Evolutionary conservation across 2,888 invertebrate genomes (phyloP), one percentile per base, ranked within the genome.

Genomic region (Archaeoteleia sp.): DNA sequence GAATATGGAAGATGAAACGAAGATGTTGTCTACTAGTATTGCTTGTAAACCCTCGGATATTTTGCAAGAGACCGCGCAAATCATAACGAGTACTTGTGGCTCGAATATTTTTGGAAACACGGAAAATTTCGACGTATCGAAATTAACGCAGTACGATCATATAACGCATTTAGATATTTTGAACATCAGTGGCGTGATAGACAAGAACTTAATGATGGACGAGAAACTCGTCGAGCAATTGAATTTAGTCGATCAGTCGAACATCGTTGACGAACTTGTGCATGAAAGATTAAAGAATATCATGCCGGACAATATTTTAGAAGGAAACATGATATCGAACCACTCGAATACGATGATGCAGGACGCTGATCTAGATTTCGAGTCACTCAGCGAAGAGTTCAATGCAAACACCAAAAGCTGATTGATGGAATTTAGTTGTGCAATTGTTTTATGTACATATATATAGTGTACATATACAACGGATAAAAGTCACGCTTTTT

Each of bases 311-410:
- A 81, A 78, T 72, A 79, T 82, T 40, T 72, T 83, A 23, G 83
- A 82, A 14, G 77, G 75, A 20, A 81, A 79, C 76, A 75, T 83
- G 40, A 78, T 82, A 57, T 54, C 78, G 7, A 79, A 75, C 57
- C 78, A 77, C 69, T 65, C 79, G 1, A 80, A 79, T 70, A 7
- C 53, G 0, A 69, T 65, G 13, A 63, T 63, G 53, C 72, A 81
- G 48, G 82, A 82, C 25, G 71, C 82, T 0, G 83, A 84, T 35
- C 74, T 84, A 7, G 85, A 83, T 71, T 85, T 85, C 61, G 83
- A 81, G 27, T 82, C 81, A 30, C 71, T 85, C 12, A 83, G 80
- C 43, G 82, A 84, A 51, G 84, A 85, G 70, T 85, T 85, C 45
- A 82, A 80, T 58, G 74, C 82, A 58, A 83, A 80, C 67, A 82